Evolutionary conservation across 2,797 vertebrate genomes (phyloP).

Genomic region (Hyperoplus lanceolatus): DNA sequence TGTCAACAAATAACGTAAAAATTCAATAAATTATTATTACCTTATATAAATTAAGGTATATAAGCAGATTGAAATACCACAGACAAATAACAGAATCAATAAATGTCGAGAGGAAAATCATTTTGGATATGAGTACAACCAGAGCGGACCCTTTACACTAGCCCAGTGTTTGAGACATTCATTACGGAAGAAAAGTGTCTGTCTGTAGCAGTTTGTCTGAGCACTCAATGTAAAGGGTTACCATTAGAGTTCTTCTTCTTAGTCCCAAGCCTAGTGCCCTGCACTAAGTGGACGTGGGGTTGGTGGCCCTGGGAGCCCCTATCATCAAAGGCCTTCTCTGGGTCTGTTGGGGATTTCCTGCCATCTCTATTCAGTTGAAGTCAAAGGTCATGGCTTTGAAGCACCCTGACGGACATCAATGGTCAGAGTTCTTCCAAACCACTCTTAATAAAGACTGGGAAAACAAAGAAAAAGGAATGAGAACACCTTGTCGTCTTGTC

Average conservation of each 20-base stretch:
- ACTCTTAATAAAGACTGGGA: constrained; percentile 4
- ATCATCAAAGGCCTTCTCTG: background rate
- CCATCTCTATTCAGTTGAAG: background rate
- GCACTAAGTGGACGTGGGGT: background rate
- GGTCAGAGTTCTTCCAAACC: background rate
- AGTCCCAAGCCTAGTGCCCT: background rate
- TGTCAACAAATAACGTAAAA: background rate
- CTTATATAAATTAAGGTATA: background rate
- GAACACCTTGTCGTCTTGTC: background rate
- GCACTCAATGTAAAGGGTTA: background rate
- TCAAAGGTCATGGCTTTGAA: constrained; percentile 6
- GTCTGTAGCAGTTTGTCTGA: background rate
- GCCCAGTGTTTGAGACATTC: background rate
- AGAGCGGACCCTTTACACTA: background rate
- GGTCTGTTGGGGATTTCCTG: background rate
- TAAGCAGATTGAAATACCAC: background rate
- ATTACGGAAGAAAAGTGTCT: too few species aligned
- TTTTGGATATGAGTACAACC: background rate
- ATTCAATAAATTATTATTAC: too few species aligned
- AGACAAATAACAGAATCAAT: background rate
- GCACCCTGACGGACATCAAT: background rate
- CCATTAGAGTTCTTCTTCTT: too few species aligned
- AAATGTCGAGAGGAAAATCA: background rate
- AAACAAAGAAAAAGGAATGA: background rate
- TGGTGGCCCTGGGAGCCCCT: background rate